Conservation (phyloP, 53 echinoderm and acorn worm genomes). For the Echinometra lucunter region DNA sequence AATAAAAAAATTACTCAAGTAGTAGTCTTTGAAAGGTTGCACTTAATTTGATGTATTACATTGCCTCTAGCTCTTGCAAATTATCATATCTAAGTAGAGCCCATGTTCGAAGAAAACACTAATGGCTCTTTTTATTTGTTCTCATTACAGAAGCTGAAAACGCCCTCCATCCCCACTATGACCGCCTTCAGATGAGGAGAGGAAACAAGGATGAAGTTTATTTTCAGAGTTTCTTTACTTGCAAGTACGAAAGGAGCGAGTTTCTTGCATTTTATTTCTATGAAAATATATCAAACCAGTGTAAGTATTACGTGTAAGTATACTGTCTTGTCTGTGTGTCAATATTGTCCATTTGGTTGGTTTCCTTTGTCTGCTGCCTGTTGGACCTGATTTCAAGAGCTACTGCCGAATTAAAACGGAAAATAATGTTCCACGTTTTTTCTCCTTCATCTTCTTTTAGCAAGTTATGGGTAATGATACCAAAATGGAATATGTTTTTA, state of each 20-base stretch:
- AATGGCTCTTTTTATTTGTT: neutral
- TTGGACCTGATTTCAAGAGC: too few species aligned
- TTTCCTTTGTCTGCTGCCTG: too few species aligned
- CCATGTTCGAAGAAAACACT: neutral
- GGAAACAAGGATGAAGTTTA: neutral
- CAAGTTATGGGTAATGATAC: too few species aligned
- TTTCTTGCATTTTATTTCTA: neutral
- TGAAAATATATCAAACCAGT: neutral
- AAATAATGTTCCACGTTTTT: too few species aligned
- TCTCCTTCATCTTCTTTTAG: too few species aligned
- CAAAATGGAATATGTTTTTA: too few species aligned
- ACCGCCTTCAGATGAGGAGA: neutral
- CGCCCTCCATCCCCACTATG: neutral
- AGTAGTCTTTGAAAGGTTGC: neutral
- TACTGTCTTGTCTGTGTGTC: neutral
- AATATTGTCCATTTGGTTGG: neutral
- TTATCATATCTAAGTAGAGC: neutral
- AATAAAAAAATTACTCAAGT: neutral
- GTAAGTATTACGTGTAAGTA: constrained; percentile 23
- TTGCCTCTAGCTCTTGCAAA: neutral
- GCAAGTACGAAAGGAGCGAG: neutral
- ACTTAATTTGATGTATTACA: neutral
- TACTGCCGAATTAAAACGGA: too few species aligned
- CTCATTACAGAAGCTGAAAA: neutral
- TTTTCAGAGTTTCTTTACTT: neutral